These are phyloP conservation scores for Pomacea canaliculata DNA, from an alignment of 2,888 invertebrate species.

Conservation along the genomic window DNA sequence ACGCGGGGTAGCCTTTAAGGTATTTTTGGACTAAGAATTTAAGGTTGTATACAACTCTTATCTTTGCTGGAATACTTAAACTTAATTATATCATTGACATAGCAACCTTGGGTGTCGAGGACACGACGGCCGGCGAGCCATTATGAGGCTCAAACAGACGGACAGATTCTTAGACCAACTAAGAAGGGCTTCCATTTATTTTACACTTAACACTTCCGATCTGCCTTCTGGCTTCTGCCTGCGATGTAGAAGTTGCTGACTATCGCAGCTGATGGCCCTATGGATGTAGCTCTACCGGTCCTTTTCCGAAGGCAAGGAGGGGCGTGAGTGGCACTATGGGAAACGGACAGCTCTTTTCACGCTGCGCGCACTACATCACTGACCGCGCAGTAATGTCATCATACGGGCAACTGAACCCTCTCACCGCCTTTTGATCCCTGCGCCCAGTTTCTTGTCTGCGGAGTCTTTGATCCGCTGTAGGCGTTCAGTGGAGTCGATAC, in stretches of 20 bases:
- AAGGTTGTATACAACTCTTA: too few relatives aligned
- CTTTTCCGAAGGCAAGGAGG: too few relatives aligned
- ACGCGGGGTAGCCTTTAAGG: too few relatives aligned
- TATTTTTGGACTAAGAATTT: too few relatives aligned
- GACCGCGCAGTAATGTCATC: constrained; percentile 4
- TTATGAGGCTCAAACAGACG: background rate
- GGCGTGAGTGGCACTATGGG: too few relatives aligned
- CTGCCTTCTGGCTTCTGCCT: too few relatives aligned
- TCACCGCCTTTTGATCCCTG: constrained; percentile 1
- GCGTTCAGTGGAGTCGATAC: background rate
- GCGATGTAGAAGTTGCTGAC: too few relatives aligned
- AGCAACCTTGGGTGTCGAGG: background rate
- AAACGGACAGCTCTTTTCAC: background rate
- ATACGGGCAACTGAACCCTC: constrained; percentile 6
- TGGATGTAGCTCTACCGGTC: too few relatives aligned
- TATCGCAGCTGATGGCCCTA: too few relatives aligned
- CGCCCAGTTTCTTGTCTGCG: background rate
- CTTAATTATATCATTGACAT: too few relatives aligned
- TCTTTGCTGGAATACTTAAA: too few relatives aligned
- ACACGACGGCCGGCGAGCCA: background rate
- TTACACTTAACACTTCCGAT: too few relatives aligned
- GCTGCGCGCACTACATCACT: background rate
- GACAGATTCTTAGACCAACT: background rate
- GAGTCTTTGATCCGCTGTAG: background rate
- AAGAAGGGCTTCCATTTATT: background rate